phyloP scores from a whole-genome alignment of 2,888 invertebrate species.

The Pachymerium ferrugineum region DNA sequence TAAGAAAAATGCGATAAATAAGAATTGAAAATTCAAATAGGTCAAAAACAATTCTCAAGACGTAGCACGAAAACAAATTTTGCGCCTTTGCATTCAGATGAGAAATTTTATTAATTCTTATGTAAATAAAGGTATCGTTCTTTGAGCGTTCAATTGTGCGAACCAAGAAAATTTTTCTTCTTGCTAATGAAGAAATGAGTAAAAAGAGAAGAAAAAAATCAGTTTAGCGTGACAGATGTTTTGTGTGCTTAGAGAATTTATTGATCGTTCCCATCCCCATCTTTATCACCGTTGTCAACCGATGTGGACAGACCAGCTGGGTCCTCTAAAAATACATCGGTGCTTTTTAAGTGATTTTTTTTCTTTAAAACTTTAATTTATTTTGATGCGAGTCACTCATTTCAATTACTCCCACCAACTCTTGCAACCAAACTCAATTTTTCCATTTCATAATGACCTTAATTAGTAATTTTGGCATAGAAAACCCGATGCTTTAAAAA shows the following conservation, averaged over 20 bases:
- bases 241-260: slow-evolving; percentile 8
- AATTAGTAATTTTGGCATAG: not conserved
- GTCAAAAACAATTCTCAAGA: too few species aligned
- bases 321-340: not conserved
- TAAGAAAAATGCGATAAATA: not conserved
- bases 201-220: not conserved
- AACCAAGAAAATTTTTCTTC: too few species aligned
- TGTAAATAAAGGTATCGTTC: too few species aligned
- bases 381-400: not conserved
- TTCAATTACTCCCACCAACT: not conserved
- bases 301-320: not conserved
- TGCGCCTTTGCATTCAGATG: too few species aligned
- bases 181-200: too few species aligned
- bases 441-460: not conserved
- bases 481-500: not conserved
- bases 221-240: not conserved
- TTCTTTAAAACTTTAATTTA: not conserved
- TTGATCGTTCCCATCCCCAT: not conserved
- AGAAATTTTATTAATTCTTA: too few species aligned
- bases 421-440: too few species aligned
- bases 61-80: too few species aligned
- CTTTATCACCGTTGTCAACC: not conserved
- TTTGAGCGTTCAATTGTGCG: too few species aligned
- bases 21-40: not conserved
- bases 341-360: not conserved